Evolutionary conservation across 2,113 vertebrate genomes (phyloP).

Genomic region (Anarrhichthys ocellatus): DNA sequence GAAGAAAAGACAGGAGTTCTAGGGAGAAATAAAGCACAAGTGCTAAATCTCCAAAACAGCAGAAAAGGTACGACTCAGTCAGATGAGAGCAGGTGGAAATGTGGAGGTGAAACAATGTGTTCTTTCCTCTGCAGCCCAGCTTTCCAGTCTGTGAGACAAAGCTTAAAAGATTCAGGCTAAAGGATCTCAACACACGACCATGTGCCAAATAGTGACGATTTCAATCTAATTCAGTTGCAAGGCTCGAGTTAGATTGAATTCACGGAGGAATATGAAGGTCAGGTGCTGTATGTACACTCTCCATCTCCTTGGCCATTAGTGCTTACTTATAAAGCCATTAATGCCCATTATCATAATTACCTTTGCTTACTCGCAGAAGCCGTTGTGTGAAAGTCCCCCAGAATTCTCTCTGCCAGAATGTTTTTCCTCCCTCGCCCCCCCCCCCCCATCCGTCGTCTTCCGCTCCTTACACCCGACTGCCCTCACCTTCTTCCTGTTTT

Average conservation of each 20-base stretch:
- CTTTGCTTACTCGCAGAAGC: slow-evolving; percentile 55
- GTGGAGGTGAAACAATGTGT: slow-evolving; percentile 54
- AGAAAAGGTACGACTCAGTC: slow-evolving; percentile 63
- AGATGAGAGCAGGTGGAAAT: slow-evolving; percentile 51
- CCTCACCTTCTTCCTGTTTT: slow-evolving; percentile 59
- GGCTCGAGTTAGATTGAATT: slow-evolving; percentile 44
- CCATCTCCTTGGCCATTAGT: slow-evolving; percentile 65
- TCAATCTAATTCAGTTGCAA: slow-evolving; percentile 31
- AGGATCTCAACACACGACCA: slow-evolving; percentile 42
- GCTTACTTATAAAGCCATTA: slow-evolving; percentile 78
- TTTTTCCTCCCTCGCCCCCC: slow-evolving; percentile 6
- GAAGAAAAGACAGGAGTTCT: slow-evolving; percentile 29
- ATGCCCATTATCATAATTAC: slow-evolving; percentile 77
- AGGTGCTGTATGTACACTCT: slow-evolving; percentile 64
- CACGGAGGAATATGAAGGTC: slow-evolving; percentile 71
- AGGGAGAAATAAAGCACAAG: slow-evolving; percentile 15
- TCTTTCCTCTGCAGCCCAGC: slow-evolving; percentile 29
- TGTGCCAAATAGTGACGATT: slow-evolving; percentile 24
- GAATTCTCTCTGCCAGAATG: slow-evolving; percentile 29
- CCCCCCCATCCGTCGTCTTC: slow-evolving; percentile 33
- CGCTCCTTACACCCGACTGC: slow-evolving; percentile 75
- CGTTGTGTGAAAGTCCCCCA: slow-evolving; percentile 40
- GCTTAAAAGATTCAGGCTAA: slow-evolving; percentile 49
- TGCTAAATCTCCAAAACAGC: slow-evolving; percentile 70
- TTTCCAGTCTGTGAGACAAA: slow-evolving; percentile 43